Conservation (phyloP, 2,113 vertebrate genomes). For the Coregonus clupeaformis region DNA sequence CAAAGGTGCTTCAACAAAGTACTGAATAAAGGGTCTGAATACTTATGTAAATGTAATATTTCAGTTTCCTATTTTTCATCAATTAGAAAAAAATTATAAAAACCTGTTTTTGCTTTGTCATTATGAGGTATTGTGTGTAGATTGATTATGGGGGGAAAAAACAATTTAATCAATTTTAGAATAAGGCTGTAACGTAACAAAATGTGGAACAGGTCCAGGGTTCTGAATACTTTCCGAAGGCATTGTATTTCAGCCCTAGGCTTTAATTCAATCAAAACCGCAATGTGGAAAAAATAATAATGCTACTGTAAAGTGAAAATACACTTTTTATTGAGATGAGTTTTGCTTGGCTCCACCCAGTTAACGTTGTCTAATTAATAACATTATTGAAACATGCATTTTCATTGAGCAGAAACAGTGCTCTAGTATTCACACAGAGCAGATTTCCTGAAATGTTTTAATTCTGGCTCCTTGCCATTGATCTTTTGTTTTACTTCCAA, state of each 20-base stretch:
- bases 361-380: not conserved
- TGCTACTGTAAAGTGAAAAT: not conserved
- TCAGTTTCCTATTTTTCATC: no score
- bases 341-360: not conserved
- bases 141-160: no score
- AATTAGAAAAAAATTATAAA: no score
- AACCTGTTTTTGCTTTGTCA: no score
- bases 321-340: not conserved
- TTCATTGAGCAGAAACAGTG: not conserved
- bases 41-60: no score
- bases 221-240: no score
- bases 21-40: no score
- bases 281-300: conserved; percentile 47
- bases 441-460: not conserved
- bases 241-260: conserved; percentile 55
- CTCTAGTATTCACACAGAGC: not conserved
- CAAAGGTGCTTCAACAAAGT: no score
- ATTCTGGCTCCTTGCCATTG: not conserved
- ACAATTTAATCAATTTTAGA: no score
- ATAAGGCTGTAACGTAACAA: no score
- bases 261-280: conserved; percentile 55
- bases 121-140: no score
- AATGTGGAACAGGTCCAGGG: no score
- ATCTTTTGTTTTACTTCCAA: not conserved
- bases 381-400: not conserved